Base-by-base conservation (phyloP, 2,797 vertebrate species). In the Zalophus californianus region DNA sequence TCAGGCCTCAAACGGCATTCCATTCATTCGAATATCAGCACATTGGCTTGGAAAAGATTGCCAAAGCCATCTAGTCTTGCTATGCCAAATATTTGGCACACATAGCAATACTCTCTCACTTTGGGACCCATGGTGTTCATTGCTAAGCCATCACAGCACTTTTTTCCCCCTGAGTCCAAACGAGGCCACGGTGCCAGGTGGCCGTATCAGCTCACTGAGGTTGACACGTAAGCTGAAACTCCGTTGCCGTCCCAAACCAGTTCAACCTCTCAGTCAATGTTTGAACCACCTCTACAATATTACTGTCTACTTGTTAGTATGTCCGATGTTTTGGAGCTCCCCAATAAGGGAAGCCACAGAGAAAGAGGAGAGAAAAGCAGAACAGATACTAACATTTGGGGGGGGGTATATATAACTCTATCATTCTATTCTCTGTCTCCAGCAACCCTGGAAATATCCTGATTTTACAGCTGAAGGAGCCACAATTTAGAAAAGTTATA, bases 81-180 rank as follows among this genome's bases (percentile, higher is more conserved):
- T 58, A 44, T 91, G 73, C 86, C 89, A 96, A 90, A 84, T 91
- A 96, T 54, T 48, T 94, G 56, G 44, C 44, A 25, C 48, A 78
- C 0, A 3, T 41, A n/a, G 32, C 66, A 86, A 70, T n/a, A 75
- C 35, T 62, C 32, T 4, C 48, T 5, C 13, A 18, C 18, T 86
- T 68, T 52, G 60, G 3, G 56, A 38, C 78, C 50, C 54, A 23
- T 12, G 20, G 64, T 6, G 75, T 66, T 70, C 27, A 50, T 50
- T 56, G 52, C 29, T 73, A 79, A 84, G 64, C 80, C 60, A 56
- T 80, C 87, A 73, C 27, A 50, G 7, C 7, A 70, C 50, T 27
- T 64, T 75, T 66, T 48, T 13, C 52, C 10, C 32, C 13, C 54
- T 21, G 3, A 94, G 48, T 60, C 25, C 64, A 89, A 68, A 82